Evolutionary conservation across 2,888 invertebrate species (phyloP).

Genomic region (Drosophila anceps): DNA sequence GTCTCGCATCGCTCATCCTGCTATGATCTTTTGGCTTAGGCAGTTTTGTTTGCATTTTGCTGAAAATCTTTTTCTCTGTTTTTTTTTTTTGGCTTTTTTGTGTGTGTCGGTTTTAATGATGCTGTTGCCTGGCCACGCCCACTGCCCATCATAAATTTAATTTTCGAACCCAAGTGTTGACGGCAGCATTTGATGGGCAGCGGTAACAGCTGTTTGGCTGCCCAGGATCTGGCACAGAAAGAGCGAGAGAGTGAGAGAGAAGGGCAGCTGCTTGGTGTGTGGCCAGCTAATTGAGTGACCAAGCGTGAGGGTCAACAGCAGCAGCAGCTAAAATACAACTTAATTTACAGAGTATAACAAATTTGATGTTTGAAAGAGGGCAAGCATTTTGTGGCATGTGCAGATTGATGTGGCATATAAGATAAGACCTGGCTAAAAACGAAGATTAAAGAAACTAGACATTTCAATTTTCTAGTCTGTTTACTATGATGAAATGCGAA

Average conservation of each 20-base stretch:
- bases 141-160: constrained; percentile 56
- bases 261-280: constrained; percentile 56
- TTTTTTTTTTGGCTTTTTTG: constrained; percentile 16
- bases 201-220: constrained; percentile 56
- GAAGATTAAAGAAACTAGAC: neutral
- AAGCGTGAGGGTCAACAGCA: constrained; percentile 76
- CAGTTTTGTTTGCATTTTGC: constrained; percentile 42
- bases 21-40: constrained; percentile 50
- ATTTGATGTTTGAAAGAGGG: constrained; percentile 22
- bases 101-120: constrained; percentile 43
- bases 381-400: constrained; percentile 1
- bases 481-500: too few relatives aligned
- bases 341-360: constrained; percentile 43
- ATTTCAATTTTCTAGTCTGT: neutral
- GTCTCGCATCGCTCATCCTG: constrained; percentile 50
- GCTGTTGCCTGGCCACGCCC: constrained; percentile 65
- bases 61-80: constrained; percentile 38
- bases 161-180: constrained; percentile 65
- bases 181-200: constrained; percentile 59
- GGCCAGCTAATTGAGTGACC: constrained; percentile 77
- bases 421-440: neutral
- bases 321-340: constrained; percentile 40
- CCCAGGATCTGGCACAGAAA: constrained; percentile 21
- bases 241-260: neutral
- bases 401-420: constrained; percentile 9